A percentile compares a stretch with the other conserved stretches of the same genome.
Evolutionary conservation across 2,797 vertebrate species (phyloP).

Genomic region (Alcedo atthis): DNA sequence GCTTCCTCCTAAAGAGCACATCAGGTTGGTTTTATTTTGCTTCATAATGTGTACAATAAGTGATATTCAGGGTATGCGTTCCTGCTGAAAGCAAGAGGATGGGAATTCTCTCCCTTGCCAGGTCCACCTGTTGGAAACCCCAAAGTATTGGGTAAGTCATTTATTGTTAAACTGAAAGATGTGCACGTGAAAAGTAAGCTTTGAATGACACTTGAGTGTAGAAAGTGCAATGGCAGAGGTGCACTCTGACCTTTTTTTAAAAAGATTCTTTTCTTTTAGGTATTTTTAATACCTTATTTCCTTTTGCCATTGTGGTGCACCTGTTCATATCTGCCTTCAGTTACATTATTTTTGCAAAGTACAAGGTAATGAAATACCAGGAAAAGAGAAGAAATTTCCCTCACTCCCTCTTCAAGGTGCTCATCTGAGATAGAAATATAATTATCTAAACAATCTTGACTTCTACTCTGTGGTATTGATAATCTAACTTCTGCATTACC

Average conservation of each 20-base stretch:
- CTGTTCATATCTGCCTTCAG: background rate
- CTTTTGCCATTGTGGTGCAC: background rate
- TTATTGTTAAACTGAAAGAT: background rate
- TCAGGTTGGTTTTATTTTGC: background rate
- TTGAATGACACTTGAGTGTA: accelerated
- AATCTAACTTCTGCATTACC: background rate
- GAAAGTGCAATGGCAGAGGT: background rate
- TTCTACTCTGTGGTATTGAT: background rate
- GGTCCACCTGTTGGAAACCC: background rate
- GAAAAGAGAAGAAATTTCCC: background rate
- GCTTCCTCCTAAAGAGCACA: background rate
- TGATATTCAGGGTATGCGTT: background rate
- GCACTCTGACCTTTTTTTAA: background rate
- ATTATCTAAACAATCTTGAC: background rate
- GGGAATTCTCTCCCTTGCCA: background rate
- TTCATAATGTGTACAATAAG: background rate
- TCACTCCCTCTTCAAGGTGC: background rate
- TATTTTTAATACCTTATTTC: background rate
- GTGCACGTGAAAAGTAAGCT: background rate
- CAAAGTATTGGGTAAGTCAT: background rate
- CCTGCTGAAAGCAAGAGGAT: background rate
- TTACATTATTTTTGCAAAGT: background rate
- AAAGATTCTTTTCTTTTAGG: background rate
- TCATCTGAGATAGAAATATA: background rate
- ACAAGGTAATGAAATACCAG: background rate